These are phyloP conservation scores for Clarias macrocephalus DNA, from an alignment of 2,113 vertebrate species.

Conservation along the genomic window DNA sequence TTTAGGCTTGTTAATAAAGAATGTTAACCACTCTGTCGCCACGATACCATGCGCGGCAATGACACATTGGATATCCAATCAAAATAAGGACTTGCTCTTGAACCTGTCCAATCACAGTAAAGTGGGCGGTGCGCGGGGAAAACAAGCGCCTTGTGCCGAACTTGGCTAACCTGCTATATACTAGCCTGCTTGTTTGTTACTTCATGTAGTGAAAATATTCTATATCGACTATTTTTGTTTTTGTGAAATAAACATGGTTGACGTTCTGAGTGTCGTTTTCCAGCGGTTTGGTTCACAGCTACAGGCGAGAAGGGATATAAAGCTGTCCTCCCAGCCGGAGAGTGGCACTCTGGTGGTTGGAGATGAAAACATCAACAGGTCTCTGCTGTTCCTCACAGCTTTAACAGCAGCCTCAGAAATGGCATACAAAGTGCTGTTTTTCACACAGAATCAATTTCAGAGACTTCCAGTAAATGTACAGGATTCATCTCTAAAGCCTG, in stretches of 20 bases:
- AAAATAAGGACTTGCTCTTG: neutral
- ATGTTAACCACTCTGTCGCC: neutral
- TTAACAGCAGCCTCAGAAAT: constrained; percentile 68
- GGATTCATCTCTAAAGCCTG: constrained; percentile 58
- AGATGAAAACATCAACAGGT: constrained; percentile 58
- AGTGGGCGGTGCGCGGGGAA: constrained; percentile 29
- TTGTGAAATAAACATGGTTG: constrained; percentile 59
- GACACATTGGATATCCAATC: constrained; percentile 36
- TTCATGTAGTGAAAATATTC: neutral
- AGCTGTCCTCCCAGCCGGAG: neutral
- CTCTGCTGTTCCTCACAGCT: constrained; percentile 69
- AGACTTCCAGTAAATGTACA: constrained; percentile 66
- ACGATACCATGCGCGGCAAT: accelerated
- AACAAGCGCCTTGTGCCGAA: neutral
- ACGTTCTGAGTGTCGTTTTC: constrained; percentile 66
- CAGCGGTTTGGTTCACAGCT: constrained; percentile 52
- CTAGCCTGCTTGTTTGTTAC: neutral
- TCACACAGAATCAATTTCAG: constrained; percentile 67
- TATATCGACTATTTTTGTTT: too few species aligned
- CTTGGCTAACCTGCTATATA: neutral
- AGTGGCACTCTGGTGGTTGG: constrained; percentile 63
- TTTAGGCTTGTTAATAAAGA: too few species aligned
- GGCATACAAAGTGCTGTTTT: constrained; percentile 66
- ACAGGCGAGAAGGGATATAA: neutral
- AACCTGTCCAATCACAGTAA: neutral